A percentile compares a stretch with the other conserved stretches of the same genome.
These are phyloP conservation scores for Myotis daubentonii DNA, from an alignment of 2,797 vertebrate species.

Conservation along the genomic window DNA sequence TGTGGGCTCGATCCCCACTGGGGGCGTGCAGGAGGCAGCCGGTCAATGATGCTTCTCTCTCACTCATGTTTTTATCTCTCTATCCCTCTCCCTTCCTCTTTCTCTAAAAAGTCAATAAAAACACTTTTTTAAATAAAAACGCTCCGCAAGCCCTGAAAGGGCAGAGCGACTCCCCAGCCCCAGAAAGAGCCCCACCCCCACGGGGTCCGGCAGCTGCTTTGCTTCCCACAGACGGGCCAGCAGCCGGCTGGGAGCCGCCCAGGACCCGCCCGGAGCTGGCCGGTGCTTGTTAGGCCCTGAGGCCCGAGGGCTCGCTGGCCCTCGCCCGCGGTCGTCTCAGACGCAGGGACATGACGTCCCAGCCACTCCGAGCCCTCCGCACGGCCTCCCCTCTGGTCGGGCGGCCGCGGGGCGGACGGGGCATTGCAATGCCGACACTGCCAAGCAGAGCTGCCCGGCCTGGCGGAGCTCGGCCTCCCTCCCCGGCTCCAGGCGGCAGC, in stretches of 20 bases:
- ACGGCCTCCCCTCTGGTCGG: not conserved
- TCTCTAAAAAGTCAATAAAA: too few relatives aligned
- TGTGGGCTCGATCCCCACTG: too few relatives aligned
- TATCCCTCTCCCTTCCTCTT: too few relatives aligned
- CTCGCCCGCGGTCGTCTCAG: not conserved
- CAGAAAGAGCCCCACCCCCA: accelerated
- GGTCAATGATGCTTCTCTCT: too few relatives aligned
- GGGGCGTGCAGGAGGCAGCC: too few relatives aligned
- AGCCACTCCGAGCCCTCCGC: not conserved
- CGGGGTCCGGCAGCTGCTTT: accelerated
- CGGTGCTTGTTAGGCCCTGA: too few relatives aligned
- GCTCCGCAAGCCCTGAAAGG: not conserved
- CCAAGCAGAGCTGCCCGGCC: not conserved
- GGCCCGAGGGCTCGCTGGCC: not conserved
- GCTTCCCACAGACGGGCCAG: not conserved
- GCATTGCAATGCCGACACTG: not conserved
- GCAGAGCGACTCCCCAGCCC: not conserved
- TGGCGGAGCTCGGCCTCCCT: not conserved
- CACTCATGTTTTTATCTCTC: too few relatives aligned
- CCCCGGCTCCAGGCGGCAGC: not conserved
- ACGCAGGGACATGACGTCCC: not conserved
- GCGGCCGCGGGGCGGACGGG: not conserved
- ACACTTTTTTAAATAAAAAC: not conserved
- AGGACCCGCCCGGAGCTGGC: too few relatives aligned
- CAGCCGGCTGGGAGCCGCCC: too few relatives aligned